A percentile compares a stretch with the other conserved stretches of the same genome.
Evolutionary conservation across 2,888 invertebrate genomes (phyloP).

Genomic region (Acrobasis consociella): DNA sequence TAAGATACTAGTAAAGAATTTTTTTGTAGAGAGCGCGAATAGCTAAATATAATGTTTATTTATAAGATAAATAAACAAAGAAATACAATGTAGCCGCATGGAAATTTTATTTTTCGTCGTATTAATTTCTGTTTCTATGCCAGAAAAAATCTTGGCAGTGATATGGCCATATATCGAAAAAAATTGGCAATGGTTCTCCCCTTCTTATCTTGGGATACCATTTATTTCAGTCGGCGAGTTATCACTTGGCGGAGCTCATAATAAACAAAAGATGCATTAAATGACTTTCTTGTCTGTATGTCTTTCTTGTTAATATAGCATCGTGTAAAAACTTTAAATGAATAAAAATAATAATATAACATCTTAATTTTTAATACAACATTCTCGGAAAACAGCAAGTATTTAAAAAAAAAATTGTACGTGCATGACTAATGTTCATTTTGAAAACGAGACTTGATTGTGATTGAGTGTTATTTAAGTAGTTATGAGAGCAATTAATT

Average conservation of each 20-base stretch:
- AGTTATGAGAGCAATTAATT: constrained; percentile 5
- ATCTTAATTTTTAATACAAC: background rate
- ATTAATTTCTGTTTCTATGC: constrained; percentile 20
- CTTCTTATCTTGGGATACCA: constrained; percentile 10
- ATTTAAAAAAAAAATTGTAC: background rate
- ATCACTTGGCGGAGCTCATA: constrained; percentile 4
- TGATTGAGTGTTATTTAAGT: constrained; percentile 1
- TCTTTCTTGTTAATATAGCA: too few species aligned
- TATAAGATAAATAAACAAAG: constrained; percentile 12
- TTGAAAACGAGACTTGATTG: background rate
- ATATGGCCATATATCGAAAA: constrained; percentile 13
- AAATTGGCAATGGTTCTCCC: constrained; percentile 9
- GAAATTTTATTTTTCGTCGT: constrained; percentile 16
- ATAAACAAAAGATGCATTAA: background rate
- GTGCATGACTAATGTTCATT: background rate
- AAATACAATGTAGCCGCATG: constrained; percentile 8
- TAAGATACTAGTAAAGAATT: too few species aligned
- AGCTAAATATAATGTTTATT: background rate
- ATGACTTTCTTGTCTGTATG: background rate
- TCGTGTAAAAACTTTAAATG: too few species aligned
- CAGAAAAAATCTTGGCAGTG: constrained; percentile 21
- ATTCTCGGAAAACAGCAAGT: background rate
- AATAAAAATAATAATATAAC: too few species aligned
- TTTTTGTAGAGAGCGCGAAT: too few species aligned
- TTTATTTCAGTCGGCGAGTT: constrained; percentile 8